Evolutionary conservation across 2,797 vertebrate genomes (phyloP).

Genomic region (Paguma larvata): DNA sequence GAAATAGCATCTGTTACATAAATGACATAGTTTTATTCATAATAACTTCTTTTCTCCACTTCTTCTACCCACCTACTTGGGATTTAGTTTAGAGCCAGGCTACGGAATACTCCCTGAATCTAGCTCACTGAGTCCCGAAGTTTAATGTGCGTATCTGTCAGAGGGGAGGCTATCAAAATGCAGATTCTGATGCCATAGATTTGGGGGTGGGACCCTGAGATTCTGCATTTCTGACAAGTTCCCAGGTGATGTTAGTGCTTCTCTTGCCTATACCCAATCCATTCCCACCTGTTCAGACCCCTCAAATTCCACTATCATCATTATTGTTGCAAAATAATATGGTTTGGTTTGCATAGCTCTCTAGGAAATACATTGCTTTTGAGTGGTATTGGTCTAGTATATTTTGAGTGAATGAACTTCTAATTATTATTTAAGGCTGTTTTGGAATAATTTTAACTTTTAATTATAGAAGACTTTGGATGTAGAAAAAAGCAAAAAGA

Average conservation of each 20-base stretch:
- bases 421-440: neutral
- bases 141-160: neutral
- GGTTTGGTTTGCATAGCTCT: neutral
- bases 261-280: neutral
- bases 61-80: neutral
- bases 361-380: conserved; percentile 16
- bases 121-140: neutral
- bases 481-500: neutral
- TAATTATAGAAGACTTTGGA: conserved; percentile 25
- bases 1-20: neutral
- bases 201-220: neutral
- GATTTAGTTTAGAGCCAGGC: neutral
- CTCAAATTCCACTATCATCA: neutral
- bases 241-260: neutral
- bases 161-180: neutral
- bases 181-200: neutral
- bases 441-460: neutral
- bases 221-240: neutral
- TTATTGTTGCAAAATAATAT: neutral
- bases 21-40: neutral
- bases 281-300: neutral
- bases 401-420: neutral
- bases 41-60: neutral
- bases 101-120: neutral
- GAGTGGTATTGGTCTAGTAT: neutral